Evolutionary conservation across 2,888 invertebrate genomes (phyloP).

Genomic region (Campoletis raptor): DNA sequence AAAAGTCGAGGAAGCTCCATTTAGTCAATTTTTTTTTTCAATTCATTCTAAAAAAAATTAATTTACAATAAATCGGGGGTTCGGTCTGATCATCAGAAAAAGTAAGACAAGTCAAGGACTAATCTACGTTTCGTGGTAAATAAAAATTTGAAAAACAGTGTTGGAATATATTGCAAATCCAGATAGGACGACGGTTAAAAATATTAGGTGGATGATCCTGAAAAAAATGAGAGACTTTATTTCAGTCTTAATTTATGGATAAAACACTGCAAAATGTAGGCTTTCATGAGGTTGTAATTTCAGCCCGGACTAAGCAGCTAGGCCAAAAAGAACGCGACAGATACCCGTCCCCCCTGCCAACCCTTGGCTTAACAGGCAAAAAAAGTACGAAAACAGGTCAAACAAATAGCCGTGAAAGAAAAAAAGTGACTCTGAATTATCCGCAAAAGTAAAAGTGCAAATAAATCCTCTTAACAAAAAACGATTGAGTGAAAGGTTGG

Average conservation of each 20-base stretch:
- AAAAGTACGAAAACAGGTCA: slow-evolving; percentile 1
- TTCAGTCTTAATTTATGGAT: background rate
- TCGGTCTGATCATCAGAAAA: background rate
- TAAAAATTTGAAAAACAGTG: background rate
- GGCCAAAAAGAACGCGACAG: background rate
- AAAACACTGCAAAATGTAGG: background rate
- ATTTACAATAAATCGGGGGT: background rate
- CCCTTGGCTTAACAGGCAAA: background rate
- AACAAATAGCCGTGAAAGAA: slow-evolving; percentile 16
- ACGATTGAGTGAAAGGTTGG: slow-evolving; percentile 6
- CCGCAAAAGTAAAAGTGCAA: slow-evolving; percentile 32
- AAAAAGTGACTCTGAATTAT: slow-evolving; percentile 38
- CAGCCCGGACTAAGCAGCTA: background rate
- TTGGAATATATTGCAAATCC: background rate
- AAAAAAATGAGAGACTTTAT: background rate
- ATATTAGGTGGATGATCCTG: background rate
- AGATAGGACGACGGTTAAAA: background rate
- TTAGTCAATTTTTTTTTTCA: background rate
- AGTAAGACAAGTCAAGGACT: background rate
- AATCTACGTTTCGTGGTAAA: background rate
- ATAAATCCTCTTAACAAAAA: slow-evolving; percentile 17
- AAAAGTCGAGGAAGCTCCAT: background rate
- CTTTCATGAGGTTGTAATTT: background rate
- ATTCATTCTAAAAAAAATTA: background rate
- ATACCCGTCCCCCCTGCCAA: background rate